Conservation (phyloP, 2,888 invertebrate species). For the Seira sanloemensis region DNA sequence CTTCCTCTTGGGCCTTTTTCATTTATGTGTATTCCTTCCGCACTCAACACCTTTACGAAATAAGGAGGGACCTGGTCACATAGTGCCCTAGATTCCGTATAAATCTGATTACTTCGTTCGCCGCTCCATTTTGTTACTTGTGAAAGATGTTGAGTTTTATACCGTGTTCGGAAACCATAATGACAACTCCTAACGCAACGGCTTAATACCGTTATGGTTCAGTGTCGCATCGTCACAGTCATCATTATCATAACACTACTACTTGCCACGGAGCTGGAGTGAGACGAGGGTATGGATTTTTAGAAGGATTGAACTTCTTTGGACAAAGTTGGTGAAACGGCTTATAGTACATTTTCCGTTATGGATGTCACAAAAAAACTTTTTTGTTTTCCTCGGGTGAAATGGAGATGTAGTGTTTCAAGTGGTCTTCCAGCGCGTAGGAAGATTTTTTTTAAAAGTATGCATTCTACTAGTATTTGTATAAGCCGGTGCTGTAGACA, state of each 20-base stretch:
- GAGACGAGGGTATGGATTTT: constrained; percentile 26
- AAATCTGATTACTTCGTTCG: constrained; percentile 21
- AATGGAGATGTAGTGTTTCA: constrained; percentile 11
- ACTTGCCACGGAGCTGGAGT: no score
- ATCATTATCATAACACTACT: not conserved
- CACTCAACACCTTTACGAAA: not conserved
- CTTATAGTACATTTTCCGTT: not conserved
- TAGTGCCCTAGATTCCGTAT: constrained; percentile 45
- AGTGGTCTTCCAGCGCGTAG: constrained; percentile 21
- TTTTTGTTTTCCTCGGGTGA: not conserved
- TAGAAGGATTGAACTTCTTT: not conserved
- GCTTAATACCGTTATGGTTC: not conserved
- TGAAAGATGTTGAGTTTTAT: constrained; percentile 38
- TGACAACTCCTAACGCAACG: not conserved
- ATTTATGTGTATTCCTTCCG: constrained; percentile 38
- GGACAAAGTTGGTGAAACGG: not conserved
- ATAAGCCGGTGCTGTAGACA: not conserved
- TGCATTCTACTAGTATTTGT: no score
- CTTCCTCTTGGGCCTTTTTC: constrained; percentile 50
- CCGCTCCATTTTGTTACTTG: constrained; percentile 36
- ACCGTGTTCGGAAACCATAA: constrained; percentile 31
- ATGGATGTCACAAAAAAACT: not conserved
- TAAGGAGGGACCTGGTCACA: constrained; percentile 37
- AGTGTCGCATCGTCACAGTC: not conserved
- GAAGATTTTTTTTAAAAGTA: not conserved